Conservation (phyloP, 2,797 vertebrate species). For the Eospalax fontanierii region DNA sequence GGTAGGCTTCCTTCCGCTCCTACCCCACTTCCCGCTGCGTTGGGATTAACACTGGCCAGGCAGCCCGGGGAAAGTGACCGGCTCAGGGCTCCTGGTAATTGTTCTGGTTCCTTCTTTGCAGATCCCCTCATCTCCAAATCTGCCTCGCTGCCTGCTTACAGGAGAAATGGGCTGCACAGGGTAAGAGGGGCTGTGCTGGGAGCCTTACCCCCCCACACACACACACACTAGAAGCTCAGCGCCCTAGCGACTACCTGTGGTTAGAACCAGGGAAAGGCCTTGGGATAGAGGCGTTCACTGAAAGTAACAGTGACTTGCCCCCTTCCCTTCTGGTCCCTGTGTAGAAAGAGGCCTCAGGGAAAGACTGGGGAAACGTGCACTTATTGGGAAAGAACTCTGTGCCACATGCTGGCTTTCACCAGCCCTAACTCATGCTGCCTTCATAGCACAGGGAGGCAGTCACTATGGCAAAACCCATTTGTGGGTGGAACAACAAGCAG, state of each 20-base stretch:
- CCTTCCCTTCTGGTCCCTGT: neutral
- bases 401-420: neutral
- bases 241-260: neutral
- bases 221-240: neutral
- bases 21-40: neutral
- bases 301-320: neutral
- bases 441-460: neutral
- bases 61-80: neutral
- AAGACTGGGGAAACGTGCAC: neutral
- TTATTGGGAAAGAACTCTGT: neutral
- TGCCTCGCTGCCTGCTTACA: slow-evolving; percentile 95
- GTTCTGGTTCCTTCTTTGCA: slow-evolving; percentile 85
- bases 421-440: neutral
- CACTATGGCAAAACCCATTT: neutral
- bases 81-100: neutral
- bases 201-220: neutral
- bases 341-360: neutral
- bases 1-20: neutral
- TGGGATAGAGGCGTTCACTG: neutral
- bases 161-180: slow-evolving; percentile 96
- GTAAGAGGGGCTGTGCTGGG: slow-evolving; percentile 88
- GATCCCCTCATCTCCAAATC: slow-evolving; percentile 96
- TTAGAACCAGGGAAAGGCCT: neutral
- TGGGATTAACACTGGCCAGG: neutral
- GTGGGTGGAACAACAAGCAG: neutral